phyloP scores from a whole-genome alignment of 2,797 vertebrate genomes.

The Lacerta agilis region DNA sequence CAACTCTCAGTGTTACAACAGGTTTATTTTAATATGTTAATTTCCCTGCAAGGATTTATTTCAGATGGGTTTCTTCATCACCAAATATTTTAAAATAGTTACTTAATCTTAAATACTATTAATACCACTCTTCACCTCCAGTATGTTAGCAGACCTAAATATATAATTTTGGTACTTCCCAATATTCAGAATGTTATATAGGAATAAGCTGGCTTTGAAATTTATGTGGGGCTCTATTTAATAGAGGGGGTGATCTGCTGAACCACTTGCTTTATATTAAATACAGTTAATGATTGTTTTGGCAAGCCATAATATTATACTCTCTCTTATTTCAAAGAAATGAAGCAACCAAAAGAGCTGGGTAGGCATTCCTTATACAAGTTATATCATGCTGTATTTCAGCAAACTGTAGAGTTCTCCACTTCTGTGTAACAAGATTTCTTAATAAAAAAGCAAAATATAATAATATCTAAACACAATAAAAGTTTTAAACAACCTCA shows the following conservation, averaged over 20 bases:
- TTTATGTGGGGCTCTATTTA: conserved; percentile 31
- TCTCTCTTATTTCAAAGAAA: background rate
- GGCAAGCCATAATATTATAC: background rate
- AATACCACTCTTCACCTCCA: background rate
- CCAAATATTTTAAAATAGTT: conserved; percentile 21
- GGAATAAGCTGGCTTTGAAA: conserved; percentile 25
- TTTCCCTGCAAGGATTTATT: conserved; percentile 7
- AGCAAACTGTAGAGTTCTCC: background rate
- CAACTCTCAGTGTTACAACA: conserved; percentile 4
- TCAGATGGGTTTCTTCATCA: conserved; percentile 10
- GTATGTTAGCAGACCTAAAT: conserved; percentile 33
- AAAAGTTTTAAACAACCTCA: too few species aligned
- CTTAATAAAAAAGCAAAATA: background rate
- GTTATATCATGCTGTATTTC: background rate
- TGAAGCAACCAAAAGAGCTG: background rate
- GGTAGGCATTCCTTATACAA: background rate
- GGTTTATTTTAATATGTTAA: conserved; percentile 20
- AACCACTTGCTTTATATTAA: conserved; percentile 56
- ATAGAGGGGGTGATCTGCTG: conserved; percentile 31
- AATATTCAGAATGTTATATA: background rate
- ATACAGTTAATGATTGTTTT: conserved; percentile 34
- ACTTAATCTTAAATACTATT: background rate
- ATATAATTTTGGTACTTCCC: conserved; percentile 21
- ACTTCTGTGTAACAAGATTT: background rate
- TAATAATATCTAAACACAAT: too few species aligned